Base-by-base conservation (phyloP, 2,888 invertebrate genomes). In the Sthenelais limicola region DNA sequence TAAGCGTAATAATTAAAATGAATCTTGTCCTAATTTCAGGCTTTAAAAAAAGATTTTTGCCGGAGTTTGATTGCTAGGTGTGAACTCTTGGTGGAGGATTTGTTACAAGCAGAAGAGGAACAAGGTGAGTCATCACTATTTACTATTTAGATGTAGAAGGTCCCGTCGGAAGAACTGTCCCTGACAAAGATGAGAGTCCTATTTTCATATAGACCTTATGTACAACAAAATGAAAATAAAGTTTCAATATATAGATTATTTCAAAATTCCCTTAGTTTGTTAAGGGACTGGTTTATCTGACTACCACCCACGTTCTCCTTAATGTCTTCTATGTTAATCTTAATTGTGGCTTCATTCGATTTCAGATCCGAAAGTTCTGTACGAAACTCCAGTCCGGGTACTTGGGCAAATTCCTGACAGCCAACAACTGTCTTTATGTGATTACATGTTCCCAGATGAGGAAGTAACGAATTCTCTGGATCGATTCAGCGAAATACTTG, bases 371-470 rank as follows among this genome's bases (percentile, higher is more conserved):
- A 92, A 93, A 68, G 94, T 94, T 77, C 91, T 94, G 78, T 96
- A 96, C 83, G 96, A 96, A 87, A 95, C 95, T 0, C 97, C 97
- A 0, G 91, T 95, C 49, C 90, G 96, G 76, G 94, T 96, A 0
- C 90, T 95, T 73, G 93, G 94, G 24, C 91, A 91, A n/a, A 89
- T 94, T 3, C 91, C 92, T 1, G 88, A 90, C 28, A 90, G 89
- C 35, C 88, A 89, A 75, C 88, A 89, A 75, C 89, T 95, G 52
- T 92, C 93, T 76, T 91, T 96, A 43, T 95, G 94, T 68, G 96
- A 97, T 87, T 97, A 97, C 86, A 89, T 96, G 70, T 97, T 96
- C 85, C 95, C 95, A 30, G 96, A 96, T 0, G 96, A 97, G 89
- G 93, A 93, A 0, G 91, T 93, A 0, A 92, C 92, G 12, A 95